Evolutionary conservation across 2,888 invertebrate species (phyloP), one percentile per base, ranked within the genome.

Genomic region (Andrena trimmerana): DNA sequence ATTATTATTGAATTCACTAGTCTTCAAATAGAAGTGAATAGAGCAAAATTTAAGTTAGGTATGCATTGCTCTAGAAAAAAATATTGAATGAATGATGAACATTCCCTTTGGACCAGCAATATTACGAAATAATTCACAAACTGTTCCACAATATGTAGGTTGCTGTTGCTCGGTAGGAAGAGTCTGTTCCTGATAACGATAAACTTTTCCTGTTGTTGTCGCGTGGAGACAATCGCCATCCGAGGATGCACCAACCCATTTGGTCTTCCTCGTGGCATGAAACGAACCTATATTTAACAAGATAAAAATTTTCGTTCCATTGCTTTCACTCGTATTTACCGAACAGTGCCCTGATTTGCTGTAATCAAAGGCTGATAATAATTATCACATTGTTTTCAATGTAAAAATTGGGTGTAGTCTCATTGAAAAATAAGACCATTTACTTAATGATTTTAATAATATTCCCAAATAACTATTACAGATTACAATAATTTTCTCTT

Each of bases 101-200:
- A 24, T 80, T 79, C 80, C 59, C 67, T 76, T 70, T 54, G 54
- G 65, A 72, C 13, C 50, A n/a, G 6, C 24, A 84, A 77, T 71
- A 52, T 86, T 84, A 84, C 31, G 76, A 87, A 86, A 87, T 73
- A 81, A 84, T 77, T 87, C 60, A 73, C 66, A 50, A 68, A 20
- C 66, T 69, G 6, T 50, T 52, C 42, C 67, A 42, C 13, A 60
- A 73, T 72, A 84, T 82, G 70, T 81, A 79, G 66, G 65, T 65
- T 81, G 74, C 60, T 57, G 71, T 68, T 60, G 69, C 70, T 68
- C 75, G 52, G 70, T 80, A 79, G 82, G 82, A 87, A 82, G 87
- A 86, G 86, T 84, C 87, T 70, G 81, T 57, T n/a, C 20, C 60
- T 77, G 87, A 88, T 87, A 87, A 85, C 88, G 87, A 87, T 87